Evolutionary conservation across 2,113 vertebrate genomes (phyloP), one percentile per base, ranked within the genome.

Genomic region (Cavia aperea): DNA sequence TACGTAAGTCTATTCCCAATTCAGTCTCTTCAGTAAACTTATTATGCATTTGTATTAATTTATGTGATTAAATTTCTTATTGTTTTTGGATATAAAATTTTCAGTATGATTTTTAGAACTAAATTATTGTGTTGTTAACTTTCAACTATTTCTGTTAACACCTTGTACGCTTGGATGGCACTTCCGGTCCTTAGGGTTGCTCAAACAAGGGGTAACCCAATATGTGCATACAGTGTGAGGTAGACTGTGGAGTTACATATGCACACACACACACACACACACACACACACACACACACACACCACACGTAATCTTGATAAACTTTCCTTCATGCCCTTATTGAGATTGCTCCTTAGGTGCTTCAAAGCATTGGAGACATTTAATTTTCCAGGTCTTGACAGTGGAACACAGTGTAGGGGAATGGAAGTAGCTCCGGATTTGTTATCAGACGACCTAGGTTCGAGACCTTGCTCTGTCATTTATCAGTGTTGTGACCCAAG

Each of bases 371-470:
- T 36, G 39, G 36, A 95, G 46, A 92, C 66, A 87, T 91, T 85
- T 84, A 89, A 95, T 96, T 94, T 93, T 94, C 77, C 85, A 94
- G 81, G 62, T 63, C n/a, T 78, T 94, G 51, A 7, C 73, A 78
- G 54, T 63, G 73, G n/a, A 65, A 81, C 72, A 46, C 49, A 36
- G 16, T 43, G 51, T 79, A 12, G 23, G 86, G 7, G 86, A 78
- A 58, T 86, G 7, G 56, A 93, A 93, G 81, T 21, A 56, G n/a
- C 49, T 43, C 31, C 60, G 8, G 29, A 66, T 39, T 72, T 78
- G 9, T 82, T 91, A 91, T 85, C 56, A 63, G 81, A 88, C 75
- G 78, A 93, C 72, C 56, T 46, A 31, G 63, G 73, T 88, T 68
- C 68, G 85, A 92, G 73, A 12, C 5, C 68, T 91, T 88, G 12